Percentiles rank a stretch among this genome's conserved stretches.
Evolutionary conservation across 2,113 vertebrate species (phyloP).

Genomic region (Psammodynastes pulverulentus): DNA sequence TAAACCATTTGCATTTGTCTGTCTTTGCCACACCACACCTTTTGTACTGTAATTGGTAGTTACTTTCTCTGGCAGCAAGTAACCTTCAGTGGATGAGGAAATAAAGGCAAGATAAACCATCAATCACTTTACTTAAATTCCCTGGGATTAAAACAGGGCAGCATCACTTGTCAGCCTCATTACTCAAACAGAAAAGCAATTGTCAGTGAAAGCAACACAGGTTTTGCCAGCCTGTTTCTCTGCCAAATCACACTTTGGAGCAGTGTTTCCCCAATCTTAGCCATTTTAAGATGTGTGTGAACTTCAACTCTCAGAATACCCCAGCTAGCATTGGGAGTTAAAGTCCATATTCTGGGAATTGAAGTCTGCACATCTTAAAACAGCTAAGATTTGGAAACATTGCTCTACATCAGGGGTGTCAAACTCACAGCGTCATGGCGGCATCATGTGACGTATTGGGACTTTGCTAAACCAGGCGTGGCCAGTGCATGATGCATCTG

Average conservation of each 20-base stretch:
- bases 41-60: background rate
- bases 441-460: too few species aligned
- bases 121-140: background rate
- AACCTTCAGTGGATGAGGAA: background rate
- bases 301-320: background rate
- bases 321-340: background rate
- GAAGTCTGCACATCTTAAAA: background rate
- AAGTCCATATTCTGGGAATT: background rate
- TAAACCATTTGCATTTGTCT: background rate
- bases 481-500: too few species aligned
- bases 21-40: background rate
- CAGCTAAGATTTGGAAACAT: background rate
- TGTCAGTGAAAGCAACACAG: background rate
- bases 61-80: background rate
- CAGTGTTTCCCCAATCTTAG: background rate
- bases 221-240: background rate
- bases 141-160: background rate
- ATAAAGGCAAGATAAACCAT: background rate
- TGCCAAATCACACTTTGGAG: background rate
- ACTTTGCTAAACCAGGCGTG: too few species aligned
- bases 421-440: too few species aligned
- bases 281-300: background rate
- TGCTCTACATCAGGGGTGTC: background rate
- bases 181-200: background rate
- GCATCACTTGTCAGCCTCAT: background rate